Base-by-base conservation (phyloP, 1,140 invertebrate genomes). In the Aphaenogaster floridana region DNA sequence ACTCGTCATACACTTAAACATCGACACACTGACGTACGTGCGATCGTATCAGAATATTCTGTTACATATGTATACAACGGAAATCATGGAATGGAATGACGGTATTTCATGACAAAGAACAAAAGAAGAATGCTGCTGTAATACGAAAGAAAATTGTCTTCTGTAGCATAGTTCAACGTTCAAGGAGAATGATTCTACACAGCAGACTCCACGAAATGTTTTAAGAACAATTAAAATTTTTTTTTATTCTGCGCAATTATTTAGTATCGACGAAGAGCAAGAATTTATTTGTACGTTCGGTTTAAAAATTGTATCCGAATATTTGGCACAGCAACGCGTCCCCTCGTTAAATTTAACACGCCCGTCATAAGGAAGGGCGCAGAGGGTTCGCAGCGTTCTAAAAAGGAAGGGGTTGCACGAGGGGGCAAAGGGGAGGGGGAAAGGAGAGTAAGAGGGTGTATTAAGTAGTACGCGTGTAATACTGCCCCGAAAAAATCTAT, bases 401-500 rank as follows among this genome's bases (percentile, higher is more conserved):
- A 87, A 91, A 86, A 89, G 80, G 68, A 89, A 91, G 90, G 89
- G 88, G 87, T 80, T 85, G 86, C 69, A 69, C 13, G 28, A 80
- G 69, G 69, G 66, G 71, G 54, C n/a, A 84, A 39, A 17, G 76
- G 68, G 54, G 72, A 63, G 45, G 63, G 71, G 39, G 8, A n/a
- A 42, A 48, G 2, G 21, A 79, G 90, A 83, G 76, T 77, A 86
- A 85, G 71, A 87, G 68, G 87, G 87, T 88, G 86, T 88, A 89
- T 86, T 91, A 91, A 91, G 89, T 89, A 91, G 89, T 89, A 80
- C 63, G 89, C 79, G 63, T 87, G 89, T 90, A 91, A 90, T 85
- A 89, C 77, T 86, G 88, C 86, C 88, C 86, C 88, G 83, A 91
- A 92, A 84, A 92, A 92, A 92, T 92, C 90, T 89, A 91, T 91